phyloP scores from a whole-genome alignment of 1,140 invertebrate genomes.

The Orius insidiosus region DNA sequence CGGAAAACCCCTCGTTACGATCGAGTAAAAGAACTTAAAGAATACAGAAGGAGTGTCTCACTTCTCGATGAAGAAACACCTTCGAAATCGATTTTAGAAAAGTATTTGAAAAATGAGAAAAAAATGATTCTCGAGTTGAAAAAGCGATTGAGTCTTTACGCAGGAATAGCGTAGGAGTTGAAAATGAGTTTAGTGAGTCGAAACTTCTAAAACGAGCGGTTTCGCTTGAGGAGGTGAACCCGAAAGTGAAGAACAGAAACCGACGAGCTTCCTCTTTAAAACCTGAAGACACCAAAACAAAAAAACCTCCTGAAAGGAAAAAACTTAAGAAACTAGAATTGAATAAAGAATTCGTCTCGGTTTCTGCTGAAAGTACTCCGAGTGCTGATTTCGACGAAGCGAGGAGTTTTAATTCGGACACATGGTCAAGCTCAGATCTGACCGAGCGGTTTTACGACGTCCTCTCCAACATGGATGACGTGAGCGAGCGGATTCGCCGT shows the following conservation, averaged over 20 bases:
- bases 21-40: conserved; percentile 1
- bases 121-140: conserved; percentile 11
- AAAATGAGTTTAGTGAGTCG: conserved; percentile 11
- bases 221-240: conserved; percentile 8
- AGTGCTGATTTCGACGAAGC: conserved; percentile 9
- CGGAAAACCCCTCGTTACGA: conserved; percentile 4
- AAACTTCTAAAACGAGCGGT: conserved; percentile 14
- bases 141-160: conserved; percentile 14
- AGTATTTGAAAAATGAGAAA: conserved; percentile 8
- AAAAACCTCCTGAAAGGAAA: background rate
- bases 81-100: conserved; percentile 4
- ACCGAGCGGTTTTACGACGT: conserved; percentile 3
- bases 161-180: conserved; percentile 8
- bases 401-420: conserved; percentile 11
- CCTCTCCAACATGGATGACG: background rate
- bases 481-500: conserved; percentile 13
- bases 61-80: background rate
- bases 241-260: background rate
- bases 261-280: conserved; percentile 9
- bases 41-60: conserved; percentile 4
- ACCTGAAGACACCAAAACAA: conserved; percentile 6
- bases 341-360: background rate
- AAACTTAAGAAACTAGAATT: conserved; percentile 9
- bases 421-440: conserved; percentile 10
- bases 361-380: conserved; percentile 8